These are phyloP conservation scores for Podargus strigoides DNA, from an alignment of 2,797 vertebrate species.

Conservation along the genomic window DNA sequence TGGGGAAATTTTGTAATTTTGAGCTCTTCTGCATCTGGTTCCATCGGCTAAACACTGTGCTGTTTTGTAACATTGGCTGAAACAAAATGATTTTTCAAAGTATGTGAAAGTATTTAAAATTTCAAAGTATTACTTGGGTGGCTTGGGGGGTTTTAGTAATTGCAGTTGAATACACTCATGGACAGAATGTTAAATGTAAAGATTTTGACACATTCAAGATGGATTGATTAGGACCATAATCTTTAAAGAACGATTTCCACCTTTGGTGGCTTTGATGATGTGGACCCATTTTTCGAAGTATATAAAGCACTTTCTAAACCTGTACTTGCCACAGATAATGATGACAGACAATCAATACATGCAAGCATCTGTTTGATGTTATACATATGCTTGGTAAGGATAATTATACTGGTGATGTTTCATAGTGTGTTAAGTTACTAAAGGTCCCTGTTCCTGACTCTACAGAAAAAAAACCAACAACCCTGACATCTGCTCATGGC, in stretches of 20 bases:
- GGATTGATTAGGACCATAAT: background rate
- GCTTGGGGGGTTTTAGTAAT: background rate
- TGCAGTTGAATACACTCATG: background rate
- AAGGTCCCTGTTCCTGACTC: background rate
- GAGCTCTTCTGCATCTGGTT: background rate
- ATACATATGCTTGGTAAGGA: background rate
- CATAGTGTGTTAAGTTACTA: background rate
- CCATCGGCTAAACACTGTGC: background rate
- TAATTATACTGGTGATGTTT: background rate
- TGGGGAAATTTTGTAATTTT: background rate
- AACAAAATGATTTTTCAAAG: background rate
- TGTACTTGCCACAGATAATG: background rate
- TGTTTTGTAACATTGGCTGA: background rate
- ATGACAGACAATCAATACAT: slow-evolving; percentile 3
- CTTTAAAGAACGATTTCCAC: background rate
- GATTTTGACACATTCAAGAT: background rate
- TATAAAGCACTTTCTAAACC: background rate
- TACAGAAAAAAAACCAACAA: background rate
- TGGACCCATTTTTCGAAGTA: background rate
- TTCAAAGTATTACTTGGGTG: background rate
- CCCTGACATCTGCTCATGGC: background rate
- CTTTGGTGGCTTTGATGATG: background rate
- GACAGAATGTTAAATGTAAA: background rate
- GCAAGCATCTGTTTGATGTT: background rate
- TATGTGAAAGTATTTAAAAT: background rate